Base-by-base conservation (phyloP, 2,888 invertebrate genomes). In the Hirtodrosophila confusa region DNA sequence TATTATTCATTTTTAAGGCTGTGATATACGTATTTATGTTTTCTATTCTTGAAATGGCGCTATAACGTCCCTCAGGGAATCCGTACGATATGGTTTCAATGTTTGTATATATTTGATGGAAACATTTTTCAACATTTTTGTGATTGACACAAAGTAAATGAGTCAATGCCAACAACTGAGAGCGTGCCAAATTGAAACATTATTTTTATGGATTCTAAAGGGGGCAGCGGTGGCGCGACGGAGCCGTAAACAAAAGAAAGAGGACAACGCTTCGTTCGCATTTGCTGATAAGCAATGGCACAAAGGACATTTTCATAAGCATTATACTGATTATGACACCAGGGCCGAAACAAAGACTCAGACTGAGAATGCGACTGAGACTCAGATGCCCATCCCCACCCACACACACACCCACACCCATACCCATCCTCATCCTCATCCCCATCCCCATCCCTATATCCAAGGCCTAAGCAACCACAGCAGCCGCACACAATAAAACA, bases 311-410 rank as follows among this genome's bases (percentile, higher is more conserved):
- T 87, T 84, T 89, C 90, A 85, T 90, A 88, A 89, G 89, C 85
- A 86, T 90, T 83, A 89, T 85, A 77, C 75, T 89, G 88, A 90
- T 89, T 90, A 85, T 89, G 86, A 89, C 89, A 89, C 72, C 75
- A 86, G 71, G 48, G 41, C 36, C 45, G 63, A 70, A 87, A 79
- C 75, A 76, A 78, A 66, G 62, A 54, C 51, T 45, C 48, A 24
- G 17, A 10, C 41, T 7, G 9, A 3, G 31, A n/a, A 40, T 4
- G 31, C 9, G 27, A 27, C 27, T 27, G 27, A 4, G 27, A 27
- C n/a, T 12, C 7, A n/a, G 7, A 17, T 44, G 8, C 9, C 27
- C 37, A 9, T 3, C 56, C 10, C 48, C 27, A 1, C 17, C 17
- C 17, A 17, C 50, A n/a, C 9, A 23, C 37, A 9, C 3, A 56